A percentile compares a stretch with the other conserved stretches of the same genome.
These are phyloP conservation scores for Neomonachus schauinslandi DNA, from an alignment of 2,113 vertebrate species.

Conservation along the genomic window DNA sequence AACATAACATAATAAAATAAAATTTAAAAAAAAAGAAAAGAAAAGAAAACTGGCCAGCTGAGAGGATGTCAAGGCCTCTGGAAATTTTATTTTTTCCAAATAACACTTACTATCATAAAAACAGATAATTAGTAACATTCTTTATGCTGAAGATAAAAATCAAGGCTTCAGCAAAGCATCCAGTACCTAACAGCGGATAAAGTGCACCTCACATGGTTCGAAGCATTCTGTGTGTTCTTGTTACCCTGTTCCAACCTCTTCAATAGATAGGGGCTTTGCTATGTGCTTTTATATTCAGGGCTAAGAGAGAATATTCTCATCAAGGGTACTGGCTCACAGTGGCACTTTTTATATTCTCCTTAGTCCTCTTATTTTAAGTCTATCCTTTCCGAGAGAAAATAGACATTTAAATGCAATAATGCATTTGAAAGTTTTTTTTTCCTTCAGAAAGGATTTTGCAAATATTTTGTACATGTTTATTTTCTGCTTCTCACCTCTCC, in stretches of 20 bases:
- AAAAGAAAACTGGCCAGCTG: neutral
- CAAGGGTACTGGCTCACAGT: neutral
- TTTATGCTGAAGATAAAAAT: neutral
- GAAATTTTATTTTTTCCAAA: conserved; percentile 35
- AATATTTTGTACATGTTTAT: neutral
- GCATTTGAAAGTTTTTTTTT: neutral
- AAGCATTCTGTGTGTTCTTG: neutral
- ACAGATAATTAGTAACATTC: conserved; percentile 2
- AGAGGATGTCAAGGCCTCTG: neutral
- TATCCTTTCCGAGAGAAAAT: neutral
- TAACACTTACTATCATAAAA: neutral
- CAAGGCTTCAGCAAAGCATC: neutral
- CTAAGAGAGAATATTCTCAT: neutral
- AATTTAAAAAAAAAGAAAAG: neutral
- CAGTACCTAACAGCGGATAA: neutral
- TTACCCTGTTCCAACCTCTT: neutral
- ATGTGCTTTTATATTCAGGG: neutral
- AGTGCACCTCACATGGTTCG: neutral
- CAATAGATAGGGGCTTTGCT: neutral
- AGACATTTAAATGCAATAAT: neutral
- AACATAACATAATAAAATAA: too few relatives aligned
- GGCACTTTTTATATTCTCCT: neutral
- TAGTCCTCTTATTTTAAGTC: neutral
- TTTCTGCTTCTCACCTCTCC: neutral
- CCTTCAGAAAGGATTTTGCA: neutral